Base-by-base conservation (phyloP, 2,888 invertebrate species). In the Dryomyza anilis region DNA sequence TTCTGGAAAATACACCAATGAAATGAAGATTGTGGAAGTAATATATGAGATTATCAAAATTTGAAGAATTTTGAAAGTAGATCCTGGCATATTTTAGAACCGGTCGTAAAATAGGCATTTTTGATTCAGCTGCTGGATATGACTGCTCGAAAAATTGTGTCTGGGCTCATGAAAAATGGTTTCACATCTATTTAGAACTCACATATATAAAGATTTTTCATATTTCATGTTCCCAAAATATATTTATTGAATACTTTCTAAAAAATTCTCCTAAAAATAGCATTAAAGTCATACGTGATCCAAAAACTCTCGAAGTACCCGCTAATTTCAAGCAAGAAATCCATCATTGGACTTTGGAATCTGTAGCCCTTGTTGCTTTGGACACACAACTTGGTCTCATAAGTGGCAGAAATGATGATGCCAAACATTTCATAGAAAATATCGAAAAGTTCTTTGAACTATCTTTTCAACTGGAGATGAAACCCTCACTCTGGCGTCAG, bases 271-370 rank as follows among this genome's bases (percentile, higher is more conserved):
- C 16, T 16, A n/a, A 16, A n/a, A 4, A 39, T 3, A 84, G 84
- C 56, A 83, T 85, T 3, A 75, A 74, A 16, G 60, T 67, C 2
- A 73, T 81, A 14, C 73, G 82, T 2, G 75, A 83, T 70, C 66
- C 74, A 0, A 57, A 21, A 1, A 76, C 79, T 0, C 43, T 71
- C 1, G 84, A 85, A 72, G 80, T 84, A 45, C 81, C 84, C 0
- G 76, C 74, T 0, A 75, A 85, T 69, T 87, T 89, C 61, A 70
- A 81, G 48, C 84, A 85, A 21, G 84, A 86, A 69, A 72, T 87
- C 0, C n/a, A n/a, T n/a, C n/a, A n/a, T n/a, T n/a, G n/a, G n/a
- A n/a, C n/a, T n/a, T n/a, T n/a, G n/a, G n/a, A 84, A 79, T 87
- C 85, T 0, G 78, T 85, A 0, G 81, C 81, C 1, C 75, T 81